phyloP scores from a whole-genome alignment of 2,888 invertebrate genomes.

The Plusia festucae region DNA sequence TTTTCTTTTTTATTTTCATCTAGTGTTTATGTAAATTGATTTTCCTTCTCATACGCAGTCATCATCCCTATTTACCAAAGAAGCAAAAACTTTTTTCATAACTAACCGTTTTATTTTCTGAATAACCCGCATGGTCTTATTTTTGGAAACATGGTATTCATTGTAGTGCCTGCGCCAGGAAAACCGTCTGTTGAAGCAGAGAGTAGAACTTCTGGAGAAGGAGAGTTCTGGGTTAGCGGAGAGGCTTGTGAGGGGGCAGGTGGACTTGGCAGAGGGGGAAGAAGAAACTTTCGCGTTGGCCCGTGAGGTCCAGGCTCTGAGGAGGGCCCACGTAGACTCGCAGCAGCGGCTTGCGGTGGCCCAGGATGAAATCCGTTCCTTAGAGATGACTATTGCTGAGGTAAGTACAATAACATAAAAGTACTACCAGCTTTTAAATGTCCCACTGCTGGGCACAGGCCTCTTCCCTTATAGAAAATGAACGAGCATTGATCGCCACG shows the following conservation, averaged over 20 bases:
- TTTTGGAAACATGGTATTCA: conserved; percentile 58
- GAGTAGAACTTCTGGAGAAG: conserved; percentile 98
- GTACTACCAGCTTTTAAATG: no score
- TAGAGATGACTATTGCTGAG: conserved; percentile 93
- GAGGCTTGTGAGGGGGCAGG: conserved; percentile 97
- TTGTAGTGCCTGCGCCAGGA: conserved; percentile 94
- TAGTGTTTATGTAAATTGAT: no score
- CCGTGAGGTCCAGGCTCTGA: conserved; percentile 95
- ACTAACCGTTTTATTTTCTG: conserved; percentile 4
- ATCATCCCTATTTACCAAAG: neutral
- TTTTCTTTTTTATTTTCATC: no score
- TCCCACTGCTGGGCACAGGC: no score
- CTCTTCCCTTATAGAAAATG: no score
- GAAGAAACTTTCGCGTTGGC: conserved; percentile 95
- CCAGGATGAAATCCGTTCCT: conserved; percentile 95
- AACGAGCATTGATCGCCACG: no score
- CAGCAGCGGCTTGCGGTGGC: conserved; percentile 97
- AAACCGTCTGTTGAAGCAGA: conserved; percentile 97
- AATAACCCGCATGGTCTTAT: conserved; percentile 48
- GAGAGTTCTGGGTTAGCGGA: conserved; percentile 98
- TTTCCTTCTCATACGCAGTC: no score
- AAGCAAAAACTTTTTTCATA: neutral
- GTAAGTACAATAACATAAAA: conserved; percentile 54
- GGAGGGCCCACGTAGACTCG: conserved; percentile 96
- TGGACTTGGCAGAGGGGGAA: conserved; percentile 98